Evolutionary conservation across 2,113 vertebrate species (phyloP), one percentile per base, ranked within the genome.

Genomic region (Equus przewalskii): DNA sequence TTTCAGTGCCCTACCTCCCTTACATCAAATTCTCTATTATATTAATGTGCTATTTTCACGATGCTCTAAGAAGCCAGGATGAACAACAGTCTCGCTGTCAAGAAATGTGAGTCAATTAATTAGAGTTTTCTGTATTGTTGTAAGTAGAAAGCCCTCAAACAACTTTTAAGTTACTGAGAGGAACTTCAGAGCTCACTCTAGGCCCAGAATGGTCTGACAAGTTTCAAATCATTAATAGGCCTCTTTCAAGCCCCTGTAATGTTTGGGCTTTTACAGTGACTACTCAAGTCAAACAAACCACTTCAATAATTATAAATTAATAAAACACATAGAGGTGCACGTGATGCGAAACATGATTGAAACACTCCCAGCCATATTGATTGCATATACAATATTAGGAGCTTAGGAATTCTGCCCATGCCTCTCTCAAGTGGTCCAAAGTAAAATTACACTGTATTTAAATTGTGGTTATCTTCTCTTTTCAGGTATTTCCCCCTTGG

Each of bases 51-150:
- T 54, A 92, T 60, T 88, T 88, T 89, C 94, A 94, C 49, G 83
- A 62, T 36, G n/a, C 10, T 82, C 36, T 75, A 89, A 72, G 36
- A 98, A 97, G 73, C 72, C 72, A 76, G 60, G 65, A 18, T 81
- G 92, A 98, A 75, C 79, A 91, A 76, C 12, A 79, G n/a, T 65
- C 13, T 91, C 97, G 80, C 96, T 95, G 30, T 72, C 49, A 97
- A 64, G 44, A 84, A 94, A 83, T 36, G 22, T 73, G 65, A 89
- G 58, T 58, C 89, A 94, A 95, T 60, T 97, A 70, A 95, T 82
- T 84, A 97, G 26, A 6, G 4, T 72, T 96, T 96, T 95, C 54
- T 89, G 80, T 76, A 92, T 62, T 22, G 8, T 49, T 76, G 7
- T 91, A 91, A 97, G 30, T 73, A 82, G 58, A 83, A 91, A 80